Evolutionary conservation across 2,113 vertebrate species (phyloP).

Genomic region (Pedetes capensis): DNA sequence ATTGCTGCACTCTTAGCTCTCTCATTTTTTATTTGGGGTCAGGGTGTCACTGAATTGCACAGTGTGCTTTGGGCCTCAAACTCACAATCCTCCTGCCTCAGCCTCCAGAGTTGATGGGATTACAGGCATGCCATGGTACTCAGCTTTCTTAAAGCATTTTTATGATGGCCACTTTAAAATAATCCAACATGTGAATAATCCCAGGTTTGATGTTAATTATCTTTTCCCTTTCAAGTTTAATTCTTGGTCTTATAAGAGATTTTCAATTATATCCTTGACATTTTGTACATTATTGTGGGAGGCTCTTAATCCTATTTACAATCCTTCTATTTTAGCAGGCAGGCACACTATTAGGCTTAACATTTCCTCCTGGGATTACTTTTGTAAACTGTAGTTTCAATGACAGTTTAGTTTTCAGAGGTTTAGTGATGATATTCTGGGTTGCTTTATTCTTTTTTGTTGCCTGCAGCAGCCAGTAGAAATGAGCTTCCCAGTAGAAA

Average conservation of each 20-base stretch:
- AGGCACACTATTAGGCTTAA: not conserved
- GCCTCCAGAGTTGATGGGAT: too few species aligned
- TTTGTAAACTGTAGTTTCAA: not conserved
- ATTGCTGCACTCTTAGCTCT: too few species aligned
- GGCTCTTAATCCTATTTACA: not conserved
- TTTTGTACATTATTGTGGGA: not conserved
- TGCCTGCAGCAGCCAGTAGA: accelerated
- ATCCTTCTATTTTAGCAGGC: not conserved
- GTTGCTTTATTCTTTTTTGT: not conserved
- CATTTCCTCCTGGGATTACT: not conserved
- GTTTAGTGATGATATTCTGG: not conserved
- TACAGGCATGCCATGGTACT: too few species aligned
- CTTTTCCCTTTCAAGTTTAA: not conserved
- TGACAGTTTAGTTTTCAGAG: not conserved
- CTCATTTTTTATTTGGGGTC: too few species aligned
- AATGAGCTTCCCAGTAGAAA: not conserved
- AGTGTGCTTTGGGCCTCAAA: too few species aligned
- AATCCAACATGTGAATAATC: not conserved
- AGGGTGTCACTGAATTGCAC: too few species aligned
- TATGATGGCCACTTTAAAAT: not conserved
- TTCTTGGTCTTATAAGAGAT: not conserved
- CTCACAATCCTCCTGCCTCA: too few species aligned
- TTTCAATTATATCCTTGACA: not conserved
- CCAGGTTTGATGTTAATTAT: not conserved
- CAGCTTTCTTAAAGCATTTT: conserved; percentile 4